Evolutionary conservation across 2,113 vertebrate genomes (phyloP), one percentile per base, ranked within the genome.

Genomic region (Chascanopsetta lugubris): DNA sequence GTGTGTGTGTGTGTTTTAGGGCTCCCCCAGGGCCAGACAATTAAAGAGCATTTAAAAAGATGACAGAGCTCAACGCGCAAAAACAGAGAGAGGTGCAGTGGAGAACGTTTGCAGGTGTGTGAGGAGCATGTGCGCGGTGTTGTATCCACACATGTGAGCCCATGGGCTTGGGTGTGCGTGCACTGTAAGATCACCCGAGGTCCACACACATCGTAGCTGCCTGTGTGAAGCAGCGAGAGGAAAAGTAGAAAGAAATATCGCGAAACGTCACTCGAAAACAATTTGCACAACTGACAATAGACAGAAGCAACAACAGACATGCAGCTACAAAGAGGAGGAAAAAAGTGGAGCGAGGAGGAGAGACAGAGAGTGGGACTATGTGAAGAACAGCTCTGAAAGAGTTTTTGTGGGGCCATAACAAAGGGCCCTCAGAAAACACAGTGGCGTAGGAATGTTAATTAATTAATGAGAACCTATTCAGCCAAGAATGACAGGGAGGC

Each of bases 391-490:
- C 83, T 81, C 80, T 90, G 80, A 90, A 89, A 87, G 87, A 88
- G 60, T 55, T 91, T 91, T 89, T 86, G 85, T 85, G 70, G 84
- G 79, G 61, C 63, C 72, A 47, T 88, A 88, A 91, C 88, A 91
- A 91, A 90, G 86, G 63, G 59, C 81, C 83, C 87, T 88, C 88
- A 89, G 85, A 91, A 88, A 89, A 90, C 88, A 90, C 72, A 85
- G 77, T 80, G 80, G 82, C 87, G 83, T 72, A 88, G 88, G 89
- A 92, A 93, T 92, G 87, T 90, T 92, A 92, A 92, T 92, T 89
- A 92, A 92, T 92, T 88, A 90, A 92, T 90, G 90, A 90, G 87
- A 80, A 86, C 90, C 85, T 85, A 89, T 89, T 88, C 85, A 86
- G 87, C 75, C 86, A 61, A 85, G 80, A 86, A 60, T 80, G 69